phyloP scores from a whole-genome alignment of 2,888 invertebrate species.

The Andrena camellia region DNA sequence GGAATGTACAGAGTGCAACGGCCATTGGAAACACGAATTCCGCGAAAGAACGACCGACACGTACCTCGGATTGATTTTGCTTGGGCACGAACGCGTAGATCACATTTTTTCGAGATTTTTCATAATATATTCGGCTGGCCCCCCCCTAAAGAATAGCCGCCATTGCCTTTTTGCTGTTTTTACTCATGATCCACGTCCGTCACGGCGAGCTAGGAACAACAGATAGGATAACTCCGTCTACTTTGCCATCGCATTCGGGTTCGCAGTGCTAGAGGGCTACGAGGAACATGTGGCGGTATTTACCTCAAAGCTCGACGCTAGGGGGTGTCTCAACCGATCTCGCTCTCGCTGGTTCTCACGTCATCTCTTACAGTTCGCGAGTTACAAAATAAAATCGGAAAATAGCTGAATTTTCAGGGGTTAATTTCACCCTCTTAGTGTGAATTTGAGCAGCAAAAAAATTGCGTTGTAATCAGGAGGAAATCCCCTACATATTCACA shows the following conservation, averaged over 20 bases:
- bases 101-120: constrained; percentile 75
- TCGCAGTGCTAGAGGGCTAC: not conserved
- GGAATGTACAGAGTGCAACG: constrained; percentile 2
- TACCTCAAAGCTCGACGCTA: too few relatives aligned
- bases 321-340: too few relatives aligned
- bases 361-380: too few relatives aligned
- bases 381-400: too few relatives aligned
- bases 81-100: constrained; percentile 62
- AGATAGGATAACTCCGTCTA: constrained; percentile 61
- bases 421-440: too few relatives aligned
- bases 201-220: constrained; percentile 64
- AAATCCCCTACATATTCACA: too few relatives aligned
- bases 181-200: constrained; percentile 66
- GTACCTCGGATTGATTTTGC: constrained; percentile 67
- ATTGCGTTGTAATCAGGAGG: too few relatives aligned
- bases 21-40: not conserved
- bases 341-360: too few relatives aligned
- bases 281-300: not conserved
- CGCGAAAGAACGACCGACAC: constrained; percentile 10
- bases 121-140: constrained; percentile 65
- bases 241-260: not conserved
- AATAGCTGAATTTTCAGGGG: too few relatives aligned
- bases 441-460: too few relatives aligned
- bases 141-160: constrained; percentile 73
- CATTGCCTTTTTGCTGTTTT: constrained; percentile 77